Conservation (phyloP, 2,797 vertebrate genomes). For the Psittacula derbiana region DNA sequence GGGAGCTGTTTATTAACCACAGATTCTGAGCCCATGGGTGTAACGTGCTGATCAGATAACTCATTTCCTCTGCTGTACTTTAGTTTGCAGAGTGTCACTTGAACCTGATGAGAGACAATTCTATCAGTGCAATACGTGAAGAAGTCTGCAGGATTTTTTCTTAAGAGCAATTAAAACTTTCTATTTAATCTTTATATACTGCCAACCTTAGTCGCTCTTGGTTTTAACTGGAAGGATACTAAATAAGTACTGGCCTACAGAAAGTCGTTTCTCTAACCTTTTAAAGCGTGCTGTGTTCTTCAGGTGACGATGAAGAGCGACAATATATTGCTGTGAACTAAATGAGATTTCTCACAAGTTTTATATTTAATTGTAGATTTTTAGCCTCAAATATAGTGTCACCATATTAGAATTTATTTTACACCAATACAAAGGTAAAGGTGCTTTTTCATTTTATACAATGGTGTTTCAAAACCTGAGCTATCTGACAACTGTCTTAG, state of each 20-base stretch:
- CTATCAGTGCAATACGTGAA: background rate
- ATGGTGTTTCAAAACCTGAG: background rate
- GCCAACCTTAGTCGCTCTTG: background rate
- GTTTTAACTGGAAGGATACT: background rate
- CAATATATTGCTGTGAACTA: background rate
- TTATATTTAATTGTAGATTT: background rate
- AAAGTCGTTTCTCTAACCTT: background rate
- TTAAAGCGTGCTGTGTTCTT: background rate
- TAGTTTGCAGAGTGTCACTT: slow-evolving; percentile 23
- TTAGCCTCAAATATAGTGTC: background rate
- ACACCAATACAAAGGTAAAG: background rate
- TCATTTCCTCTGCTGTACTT: slow-evolving; percentile 67
- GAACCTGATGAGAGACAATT: slow-evolving; percentile 25
- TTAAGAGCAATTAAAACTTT: background rate
- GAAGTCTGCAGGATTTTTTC: background rate
- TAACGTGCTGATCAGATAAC: slow-evolving; percentile 65
- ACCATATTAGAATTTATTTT: background rate
- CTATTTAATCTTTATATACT: background rate
- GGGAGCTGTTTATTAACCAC: slow-evolving; percentile 62
- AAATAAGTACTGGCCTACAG: background rate
- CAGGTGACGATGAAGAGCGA: background rate
- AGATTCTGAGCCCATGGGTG: slow-evolving; percentile 45
- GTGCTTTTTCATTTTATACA: background rate
- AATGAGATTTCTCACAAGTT: background rate
- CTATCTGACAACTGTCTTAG: background rate